Evolutionary conservation across 2,113 vertebrate genomes (phyloP), one percentile per base, ranked within the genome.

Genomic region (Axis porcinus): DNA sequence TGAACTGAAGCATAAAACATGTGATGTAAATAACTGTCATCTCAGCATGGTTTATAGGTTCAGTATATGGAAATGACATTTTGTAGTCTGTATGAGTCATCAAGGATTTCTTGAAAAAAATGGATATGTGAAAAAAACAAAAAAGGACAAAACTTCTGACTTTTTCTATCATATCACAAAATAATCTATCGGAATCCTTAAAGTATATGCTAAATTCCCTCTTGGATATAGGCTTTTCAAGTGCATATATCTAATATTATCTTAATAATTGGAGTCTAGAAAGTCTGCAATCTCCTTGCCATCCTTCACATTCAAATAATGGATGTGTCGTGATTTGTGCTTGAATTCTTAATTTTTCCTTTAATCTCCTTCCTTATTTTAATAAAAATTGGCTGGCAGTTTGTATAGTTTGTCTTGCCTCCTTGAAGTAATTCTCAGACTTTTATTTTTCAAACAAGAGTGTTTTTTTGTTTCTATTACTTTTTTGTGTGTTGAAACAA

Each of bases 401-500:
- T 74, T 90, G 2, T 45, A 28, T 78, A 89, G 43, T 93, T 91
- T 97, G 76, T 93, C 82, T 67, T 89, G 40, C n/a, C 40, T 92
- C 14, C 5, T 93, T 91, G 57, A 95, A 86, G 52, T 89, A 91
- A 90, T 96, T 78, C 43, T 93, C n/a, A 86, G 67, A 52, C 40
- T 89, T 96, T 89, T 55, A 84, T 89, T 97, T 96, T 96, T 95
- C 62, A 96, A 96, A 94, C 27, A 90, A 82, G 86, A 89, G 21
- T 85, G 40, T 25, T 82, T 96, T 96, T 94, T 96, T 93, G n/a
- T 83, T 95, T 92, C 43, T 74, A 92, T 94, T 96, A 17, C 88
- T 16, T 64, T 95, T 96, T 88, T 54, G 86, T 96, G 28, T 89
- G 21, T 90, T 95, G 74, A 96, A 98, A 95, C 47, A 97, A 87